Conservation (phyloP, 2,888 invertebrate species). For the Parascotia fuliginaria region DNA sequence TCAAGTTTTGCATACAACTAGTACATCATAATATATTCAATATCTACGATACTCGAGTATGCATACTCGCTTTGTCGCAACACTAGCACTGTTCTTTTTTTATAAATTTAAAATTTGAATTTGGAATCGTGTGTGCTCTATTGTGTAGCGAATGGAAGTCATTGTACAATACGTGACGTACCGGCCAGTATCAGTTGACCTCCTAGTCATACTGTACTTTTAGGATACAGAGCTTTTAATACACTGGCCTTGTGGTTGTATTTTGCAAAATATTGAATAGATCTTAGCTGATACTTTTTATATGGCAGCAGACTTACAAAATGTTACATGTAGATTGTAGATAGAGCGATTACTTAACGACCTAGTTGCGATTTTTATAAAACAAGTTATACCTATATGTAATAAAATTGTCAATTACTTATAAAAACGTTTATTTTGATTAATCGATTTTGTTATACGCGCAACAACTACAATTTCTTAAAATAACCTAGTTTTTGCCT, state of each 20-base stretch:
- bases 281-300: constrained; percentile 39
- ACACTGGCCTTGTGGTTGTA: constrained; percentile 28
- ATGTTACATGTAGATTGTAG: constrained; percentile 43
- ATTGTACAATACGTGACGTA: constrained; percentile 67
- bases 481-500: constrained; percentile 21
- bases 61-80: constrained; percentile 23
- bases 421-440: constrained; percentile 39
- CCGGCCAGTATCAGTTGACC: constrained; percentile 54
- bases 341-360: constrained; percentile 41
- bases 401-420: constrained; percentile 46
- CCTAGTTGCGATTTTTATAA: constrained; percentile 46
- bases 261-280: constrained; percentile 66
- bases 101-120: constrained; percentile 74
- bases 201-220: constrained; percentile 33
- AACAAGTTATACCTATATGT: constrained; percentile 39
- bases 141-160: constrained; percentile 81
- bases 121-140: constrained; percentile 82
- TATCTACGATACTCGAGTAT: constrained; percentile 20
- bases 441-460: constrained; percentile 21
- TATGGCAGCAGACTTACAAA: constrained; percentile 58
- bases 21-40: neutral
- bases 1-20: constrained; percentile 1
- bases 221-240: constrained; percentile 23
- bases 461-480: constrained; percentile 15
- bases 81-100: constrained; percentile 59